phyloP scores from a whole-genome alignment of 2,888 invertebrate genomes.

The Acanthopleura granulata region DNA sequence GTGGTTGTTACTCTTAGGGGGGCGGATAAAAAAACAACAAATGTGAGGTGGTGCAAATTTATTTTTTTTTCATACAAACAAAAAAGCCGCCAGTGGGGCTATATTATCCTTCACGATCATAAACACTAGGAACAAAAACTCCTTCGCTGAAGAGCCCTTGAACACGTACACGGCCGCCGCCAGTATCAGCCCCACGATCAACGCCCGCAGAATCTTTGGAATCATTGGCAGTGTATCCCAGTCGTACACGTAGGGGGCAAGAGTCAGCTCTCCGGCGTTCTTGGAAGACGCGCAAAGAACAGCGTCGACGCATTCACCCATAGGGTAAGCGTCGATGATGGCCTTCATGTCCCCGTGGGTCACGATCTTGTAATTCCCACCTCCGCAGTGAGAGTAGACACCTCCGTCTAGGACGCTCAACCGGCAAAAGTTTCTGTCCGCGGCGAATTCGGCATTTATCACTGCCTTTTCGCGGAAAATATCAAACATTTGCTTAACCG shows the following conservation, averaged over 20 bases:
- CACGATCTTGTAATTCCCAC: not conserved
- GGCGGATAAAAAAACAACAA: not conserved
- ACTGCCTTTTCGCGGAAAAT: not conserved
- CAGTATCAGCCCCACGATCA: not conserved
- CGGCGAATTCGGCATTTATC: not conserved
- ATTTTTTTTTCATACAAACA: not conserved
- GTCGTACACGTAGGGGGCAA: not conserved
- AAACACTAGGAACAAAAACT: not conserved
- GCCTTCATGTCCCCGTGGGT: not conserved
- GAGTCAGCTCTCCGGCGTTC: not conserved
- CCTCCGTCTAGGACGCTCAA: not conserved
- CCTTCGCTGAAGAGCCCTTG: not conserved
- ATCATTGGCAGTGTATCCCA: not conserved
- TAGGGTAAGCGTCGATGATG: not conserved
- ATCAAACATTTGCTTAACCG: conserved; percentile 1
- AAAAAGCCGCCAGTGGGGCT: not conserved
- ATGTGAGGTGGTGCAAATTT: not conserved
- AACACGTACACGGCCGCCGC: not conserved
- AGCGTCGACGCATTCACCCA: not conserved
- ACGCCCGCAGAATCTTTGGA: not conserved
- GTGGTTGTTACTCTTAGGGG: no score
- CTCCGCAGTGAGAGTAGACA: not conserved
- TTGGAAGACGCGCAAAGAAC: not conserved
- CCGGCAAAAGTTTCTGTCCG: not conserved
- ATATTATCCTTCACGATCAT: conserved; percentile 1